phyloP scores from a whole-genome alignment of 2,888 invertebrate species.

The Tethea ocularis region DNA sequence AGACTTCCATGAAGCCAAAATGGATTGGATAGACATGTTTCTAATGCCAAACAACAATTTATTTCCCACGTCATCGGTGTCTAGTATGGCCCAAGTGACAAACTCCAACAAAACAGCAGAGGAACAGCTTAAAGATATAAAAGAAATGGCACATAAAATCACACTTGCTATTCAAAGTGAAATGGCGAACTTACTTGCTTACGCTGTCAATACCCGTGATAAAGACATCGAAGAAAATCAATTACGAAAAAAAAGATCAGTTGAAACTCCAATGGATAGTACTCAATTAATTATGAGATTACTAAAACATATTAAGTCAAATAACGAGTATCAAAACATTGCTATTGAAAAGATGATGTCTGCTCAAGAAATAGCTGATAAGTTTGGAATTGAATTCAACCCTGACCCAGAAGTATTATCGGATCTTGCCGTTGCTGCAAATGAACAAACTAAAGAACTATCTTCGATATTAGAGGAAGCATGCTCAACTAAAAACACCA shows the following conservation, averaged over 20 bases:
- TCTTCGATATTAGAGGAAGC: constrained; percentile 59
- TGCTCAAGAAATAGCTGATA: constrained; percentile 77
- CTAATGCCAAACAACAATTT: constrained; percentile 40
- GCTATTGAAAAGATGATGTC: constrained; percentile 80
- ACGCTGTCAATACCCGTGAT: constrained; percentile 50
- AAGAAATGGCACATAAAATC: constrained; percentile 64
- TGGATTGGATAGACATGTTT: constrained; percentile 64
- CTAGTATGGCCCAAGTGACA: constrained; percentile 63
- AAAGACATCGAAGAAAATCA: constrained; percentile 45
- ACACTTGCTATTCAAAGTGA: constrained; percentile 61
- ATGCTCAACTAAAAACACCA: constrained; percentile 47
- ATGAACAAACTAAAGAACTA: constrained; percentile 68
- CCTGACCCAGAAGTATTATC: constrained; percentile 72
- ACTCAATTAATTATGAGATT: constrained; percentile 65
- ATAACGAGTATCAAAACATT: constrained; percentile 76
- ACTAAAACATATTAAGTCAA: constrained; percentile 71
- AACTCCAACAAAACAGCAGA: constrained; percentile 61
- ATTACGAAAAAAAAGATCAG: constrained; percentile 59
- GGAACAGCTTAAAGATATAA: constrained; percentile 70
- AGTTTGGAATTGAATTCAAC: constrained; percentile 69
- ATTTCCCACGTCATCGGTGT: constrained; percentile 56
- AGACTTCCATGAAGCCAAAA: constrained; percentile 42
- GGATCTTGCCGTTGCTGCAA: constrained; percentile 66
- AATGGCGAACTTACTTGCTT: constrained; percentile 62
- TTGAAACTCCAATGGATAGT: constrained; percentile 69